phyloP scores from a whole-genome alignment of 2,113 vertebrate species.

The Pygoscelis antarcticus region DNA sequence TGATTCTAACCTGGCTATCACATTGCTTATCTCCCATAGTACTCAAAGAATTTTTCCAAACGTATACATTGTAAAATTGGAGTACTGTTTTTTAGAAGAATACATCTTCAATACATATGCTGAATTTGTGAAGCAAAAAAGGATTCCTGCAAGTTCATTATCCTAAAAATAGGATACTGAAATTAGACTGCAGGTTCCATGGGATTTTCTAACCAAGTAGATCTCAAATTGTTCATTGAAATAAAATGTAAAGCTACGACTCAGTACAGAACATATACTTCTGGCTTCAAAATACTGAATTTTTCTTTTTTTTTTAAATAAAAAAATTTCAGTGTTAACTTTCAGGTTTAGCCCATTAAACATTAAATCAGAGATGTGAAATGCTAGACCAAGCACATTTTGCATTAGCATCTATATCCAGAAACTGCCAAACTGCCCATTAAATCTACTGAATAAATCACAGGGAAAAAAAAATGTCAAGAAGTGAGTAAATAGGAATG shows the following conservation, averaged over 20 bases:
- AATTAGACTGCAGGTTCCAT: not conserved
- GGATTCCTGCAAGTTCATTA: not conserved
- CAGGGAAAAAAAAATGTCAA: not conserved
- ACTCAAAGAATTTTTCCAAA: not conserved
- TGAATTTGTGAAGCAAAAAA: not conserved
- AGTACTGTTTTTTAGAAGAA: not conserved
- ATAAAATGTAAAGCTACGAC: not conserved
- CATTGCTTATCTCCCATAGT: not conserved
- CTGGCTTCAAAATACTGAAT: not conserved
- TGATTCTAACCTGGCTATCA: not conserved
- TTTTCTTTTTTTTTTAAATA: not conserved
- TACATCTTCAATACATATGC: not conserved
- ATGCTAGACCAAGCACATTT: not conserved
- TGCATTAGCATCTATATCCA: not conserved
- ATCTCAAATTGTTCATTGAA: not conserved
- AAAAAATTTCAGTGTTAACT: not conserved
- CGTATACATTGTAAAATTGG: not conserved
- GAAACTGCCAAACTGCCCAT: constrained; percentile 4
- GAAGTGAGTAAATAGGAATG: not conserved
- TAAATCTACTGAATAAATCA: constrained; percentile 36
- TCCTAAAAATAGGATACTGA: not conserved
- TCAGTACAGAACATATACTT: not conserved
- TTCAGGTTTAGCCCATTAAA: not conserved
- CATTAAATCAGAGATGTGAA: not conserved
- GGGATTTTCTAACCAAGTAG: not conserved